Conservation (phyloP, 2,888 invertebrate species). For the Thymelicus sylvestris region DNA sequence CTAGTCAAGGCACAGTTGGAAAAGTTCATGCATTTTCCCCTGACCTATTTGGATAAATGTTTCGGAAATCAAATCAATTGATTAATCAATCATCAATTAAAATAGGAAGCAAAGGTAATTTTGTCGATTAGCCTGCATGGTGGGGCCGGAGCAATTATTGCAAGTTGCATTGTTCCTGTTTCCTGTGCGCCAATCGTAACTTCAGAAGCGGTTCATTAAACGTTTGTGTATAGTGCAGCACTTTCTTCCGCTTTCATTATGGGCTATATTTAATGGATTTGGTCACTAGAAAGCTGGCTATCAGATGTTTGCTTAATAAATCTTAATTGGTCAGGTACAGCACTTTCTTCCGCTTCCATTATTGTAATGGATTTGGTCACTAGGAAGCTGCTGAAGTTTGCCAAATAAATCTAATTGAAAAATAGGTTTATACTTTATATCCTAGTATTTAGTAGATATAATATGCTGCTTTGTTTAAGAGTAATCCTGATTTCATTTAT, state of each 20-base stretch:
- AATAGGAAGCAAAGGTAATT: constrained; percentile 59
- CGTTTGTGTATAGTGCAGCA: constrained; percentile 8
- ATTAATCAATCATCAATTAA: constrained; percentile 46
- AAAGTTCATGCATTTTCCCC: background rate
- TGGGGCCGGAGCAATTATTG: constrained; percentile 26
- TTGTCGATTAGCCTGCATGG: constrained; percentile 54
- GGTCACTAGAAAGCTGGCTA: background rate
- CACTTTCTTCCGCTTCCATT: background rate
- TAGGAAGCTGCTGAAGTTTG: no score
- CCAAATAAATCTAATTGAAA: no score
- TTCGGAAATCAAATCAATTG: constrained; percentile 21
- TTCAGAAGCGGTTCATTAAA: constrained; percentile 19
- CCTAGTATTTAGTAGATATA: no score
- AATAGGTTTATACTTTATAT: no score
- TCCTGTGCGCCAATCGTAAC: constrained; percentile 18
- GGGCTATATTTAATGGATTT: background rate
- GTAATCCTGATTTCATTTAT: no score
- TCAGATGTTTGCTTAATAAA: background rate
- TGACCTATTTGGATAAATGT: constrained; percentile 8
- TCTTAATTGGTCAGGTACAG: background rate
- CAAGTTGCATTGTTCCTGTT: constrained; percentile 33
- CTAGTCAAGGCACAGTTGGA: no score
- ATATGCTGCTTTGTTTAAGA: no score
- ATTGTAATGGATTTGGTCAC: no score
- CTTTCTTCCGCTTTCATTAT: constrained; percentile 22